phyloP scores from a whole-genome alignment of 1,140 invertebrate genomes.

The Zaprionus nigranus region DNA sequence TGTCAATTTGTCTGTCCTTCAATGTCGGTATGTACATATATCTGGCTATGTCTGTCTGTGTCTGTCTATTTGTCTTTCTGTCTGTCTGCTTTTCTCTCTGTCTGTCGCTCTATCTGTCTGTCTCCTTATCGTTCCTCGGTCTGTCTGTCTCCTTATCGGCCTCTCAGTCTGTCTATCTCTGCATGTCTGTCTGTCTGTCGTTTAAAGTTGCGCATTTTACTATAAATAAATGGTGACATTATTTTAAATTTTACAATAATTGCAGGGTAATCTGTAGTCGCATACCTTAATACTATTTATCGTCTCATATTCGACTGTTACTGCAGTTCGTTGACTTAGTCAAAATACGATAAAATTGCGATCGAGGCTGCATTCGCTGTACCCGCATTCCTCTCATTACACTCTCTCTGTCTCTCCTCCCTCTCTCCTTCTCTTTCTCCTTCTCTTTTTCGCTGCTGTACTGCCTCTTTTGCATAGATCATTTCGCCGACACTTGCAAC shows the following conservation, averaged over 20 bases:
- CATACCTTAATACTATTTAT: background rate
- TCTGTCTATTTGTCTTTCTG: background rate
- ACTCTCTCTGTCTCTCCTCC: background rate
- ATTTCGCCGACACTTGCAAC: background rate
- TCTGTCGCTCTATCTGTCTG: no score
- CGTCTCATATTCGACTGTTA: background rate
- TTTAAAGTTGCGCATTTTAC: no score
- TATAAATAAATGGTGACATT: background rate
- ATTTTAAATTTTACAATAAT: background rate
- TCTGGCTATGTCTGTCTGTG: background rate
- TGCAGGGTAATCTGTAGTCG: background rate
- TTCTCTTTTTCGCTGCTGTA: background rate
- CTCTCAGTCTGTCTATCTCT: background rate
- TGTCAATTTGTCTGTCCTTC: no score
- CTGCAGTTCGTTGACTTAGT: background rate
- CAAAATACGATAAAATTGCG: background rate
- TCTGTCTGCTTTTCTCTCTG: background rate
- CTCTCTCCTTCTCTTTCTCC: background rate
- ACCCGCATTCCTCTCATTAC: background rate
- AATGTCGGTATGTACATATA: no score
- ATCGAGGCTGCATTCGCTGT: background rate
- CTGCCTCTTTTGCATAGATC: slow-evolving; percentile 6
- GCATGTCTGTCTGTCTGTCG: background rate
- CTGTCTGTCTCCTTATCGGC: no score
- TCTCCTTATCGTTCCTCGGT: no score